Evolutionary conservation across 2,797 vertebrate species (phyloP), one percentile per base, ranked within the genome.

Genomic region (Mormyrus hasselquistii): DNA sequence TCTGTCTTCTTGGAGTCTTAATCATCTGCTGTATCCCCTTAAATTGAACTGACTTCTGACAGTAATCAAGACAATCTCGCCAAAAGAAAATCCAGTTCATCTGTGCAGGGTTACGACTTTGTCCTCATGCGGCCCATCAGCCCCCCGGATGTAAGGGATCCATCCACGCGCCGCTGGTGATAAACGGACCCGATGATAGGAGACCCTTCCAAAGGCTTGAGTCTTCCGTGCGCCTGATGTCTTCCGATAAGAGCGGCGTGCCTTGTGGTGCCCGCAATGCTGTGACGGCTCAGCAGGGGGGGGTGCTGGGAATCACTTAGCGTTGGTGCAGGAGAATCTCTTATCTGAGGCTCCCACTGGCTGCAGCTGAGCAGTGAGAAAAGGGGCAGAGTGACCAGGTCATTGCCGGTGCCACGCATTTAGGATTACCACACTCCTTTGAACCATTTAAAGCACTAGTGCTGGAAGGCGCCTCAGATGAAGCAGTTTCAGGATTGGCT

Each of bases 1-100:
- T 47, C 88, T 85, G 79, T 89, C 22, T 65, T 14, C 57, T 65
- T 41, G 59, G 55, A 85, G 79, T 89, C 25, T 52, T 65, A 52
- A 50, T 47, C 79, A 69, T 59, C 16, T 86, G 41, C n/a, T 50
- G 50, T 59, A 86, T 34, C 79, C 82, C 44, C 14, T 89, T 49
- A 49, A 65, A 65, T 14, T 85, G 88, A 52, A 38, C 85, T 41
- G 52, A 86, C 22, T 86, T 86, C 85, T 86, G 50, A 57, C 50
- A 57, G 85, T 55, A 57, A 86, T 84, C 44, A 52, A 8, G 82
- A 25, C 47, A 57, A 14, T 25, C 85, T 55, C 49, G 16, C 12
- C 50, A 16, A 50, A 52, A 16, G 22, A 25, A 14, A 86, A 53
- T 86, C 83, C 50, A 29, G 38, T 55, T 86, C 85, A 34, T 38